A percentile compares a stretch with the other conserved stretches of the same genome.
These are phyloP conservation scores for Bombylius discolor DNA, from an alignment of 2,888 invertebrate genomes.

Conservation along the genomic window DNA sequence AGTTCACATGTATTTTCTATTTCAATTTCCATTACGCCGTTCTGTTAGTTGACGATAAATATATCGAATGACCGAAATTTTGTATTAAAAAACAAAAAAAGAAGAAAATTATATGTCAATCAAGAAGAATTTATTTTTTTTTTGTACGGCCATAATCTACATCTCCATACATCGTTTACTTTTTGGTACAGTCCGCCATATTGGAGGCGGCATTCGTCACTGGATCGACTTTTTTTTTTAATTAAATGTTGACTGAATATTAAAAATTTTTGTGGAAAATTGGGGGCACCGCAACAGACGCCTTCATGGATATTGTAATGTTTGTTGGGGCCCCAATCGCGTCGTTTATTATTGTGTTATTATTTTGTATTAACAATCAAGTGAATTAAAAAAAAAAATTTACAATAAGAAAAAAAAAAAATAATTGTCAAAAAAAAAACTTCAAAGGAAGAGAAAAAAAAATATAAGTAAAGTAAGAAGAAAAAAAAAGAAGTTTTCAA, in stretches of 20 bases:
- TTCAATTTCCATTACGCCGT: too few species aligned
- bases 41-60: too few species aligned
- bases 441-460: conserved; percentile 1
- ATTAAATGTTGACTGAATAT: conserved; percentile 18
- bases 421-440: neutral
- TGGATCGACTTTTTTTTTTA: conserved; percentile 19
- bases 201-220: conserved; percentile 23
- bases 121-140: too few species aligned
- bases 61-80: too few species aligned
- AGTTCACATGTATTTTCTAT: too few species aligned
- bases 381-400: neutral
- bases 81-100: too few species aligned
- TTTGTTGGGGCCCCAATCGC: conserved; percentile 22
- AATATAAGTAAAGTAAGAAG: neutral
- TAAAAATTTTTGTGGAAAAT: conserved; percentile 6
- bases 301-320: conserved; percentile 20
- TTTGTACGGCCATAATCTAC: too few species aligned
- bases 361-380: neutral
- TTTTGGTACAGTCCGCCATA: conserved; percentile 16
- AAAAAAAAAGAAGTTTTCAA: neutral
- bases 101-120: too few species aligned
- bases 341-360: conserved; percentile 12
- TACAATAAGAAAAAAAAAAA: neutral
- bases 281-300: conserved; percentile 21
- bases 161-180: neutral